Base-by-base conservation (phyloP, 1,140 invertebrate species). In the Subanguina moxae region DNA sequence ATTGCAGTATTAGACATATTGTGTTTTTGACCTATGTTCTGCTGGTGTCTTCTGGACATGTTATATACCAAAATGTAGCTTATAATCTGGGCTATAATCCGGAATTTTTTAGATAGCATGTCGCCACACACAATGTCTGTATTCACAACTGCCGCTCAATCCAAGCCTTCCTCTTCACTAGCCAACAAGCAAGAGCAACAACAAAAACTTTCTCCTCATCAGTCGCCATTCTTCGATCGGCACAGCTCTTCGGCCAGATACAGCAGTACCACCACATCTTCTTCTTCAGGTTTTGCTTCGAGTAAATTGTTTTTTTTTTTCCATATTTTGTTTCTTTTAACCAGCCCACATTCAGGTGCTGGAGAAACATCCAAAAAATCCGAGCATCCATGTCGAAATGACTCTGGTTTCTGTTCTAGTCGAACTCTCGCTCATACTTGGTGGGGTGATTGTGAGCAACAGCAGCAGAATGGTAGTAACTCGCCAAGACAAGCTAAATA, bases 261-360 rank as follows among this genome's bases (percentile, higher is more conserved):
- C 45, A 57, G 52, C 7, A 57, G 66, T 45, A 56, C 27, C 15
- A 57, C 56, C 13, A 57, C 65, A 25, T 42, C 75, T 19, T 77
- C 73, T 38, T 76, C 74, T 15, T 75, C 73, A n/a, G 73, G 73
- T 13, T 75, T 75, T 67, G 72, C 59, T 56, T 75, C 73, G 7
- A 45, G 45, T 38, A 43, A 42, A 69, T 21, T 27, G 17, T 46
- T 46, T 46, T 46, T 15, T 15, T n/a, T n/a, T n/a, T n/a, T n/a
- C n/a, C n/a, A n/a, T n/a, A n/a, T n/a, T n/a, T 48, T 64, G 17
- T 56, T n/a, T 19, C 27, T 11, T 38, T 11, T 59, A 62, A 48
- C 25, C 11, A 38, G 9, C 27, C 9, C 9, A 59, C 11, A 56
- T 58, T 48, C 27, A 48, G 32, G n/a, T 66, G 27, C 1, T 21